Evolutionary conservation across 2,797 vertebrate species (phyloP), one percentile per base, ranked within the genome.

Genomic region (Oryzias sinensis): DNA sequence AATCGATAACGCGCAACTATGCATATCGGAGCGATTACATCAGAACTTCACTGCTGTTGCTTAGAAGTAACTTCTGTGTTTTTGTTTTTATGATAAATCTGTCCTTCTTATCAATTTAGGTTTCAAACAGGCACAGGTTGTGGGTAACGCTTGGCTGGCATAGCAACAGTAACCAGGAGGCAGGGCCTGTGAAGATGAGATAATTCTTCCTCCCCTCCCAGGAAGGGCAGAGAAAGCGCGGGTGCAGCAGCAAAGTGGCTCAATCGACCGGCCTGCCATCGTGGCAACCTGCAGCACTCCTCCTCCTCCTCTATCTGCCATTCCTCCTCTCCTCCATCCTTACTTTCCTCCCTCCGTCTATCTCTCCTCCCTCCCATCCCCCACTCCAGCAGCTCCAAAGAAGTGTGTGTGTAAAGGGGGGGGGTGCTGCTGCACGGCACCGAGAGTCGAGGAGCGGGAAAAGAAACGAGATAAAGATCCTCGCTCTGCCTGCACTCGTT

Each of bases 281-380:
- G 92, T 93, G 92, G 93, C 91, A 95, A 94, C 94, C 92, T 92
- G 90, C 89, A 94, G 74, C 81, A 92, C 87, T 92, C 87, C 87
- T 79, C 89, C 79, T 70, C 90, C 90, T 75, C 76, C 20, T 76
- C 77, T 74, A 76, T 81, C 75, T 86, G 79, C 87, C 70, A 71
- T 60, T 70, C 63, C 54, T 25, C 56, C 59, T 54, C 48, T 58
- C 47, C 53, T 68, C 48, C 40, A 44, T 59, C 72, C 57, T 55
- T 62, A 0, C 58, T 66, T 20, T 0, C 37, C 48, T 59, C 43
- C 56, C 65, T 56, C 0, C 59, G 56, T 66, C 0, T 57, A 67
- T 37, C 4, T 48, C 50, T 74, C 61, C 77, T 60, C 51, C 45
- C 18, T 71, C 81, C 84, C 83, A 88, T 89, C 88, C 89, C 89